Evolutionary conservation across 2,113 vertebrate genomes (phyloP), one percentile per base, ranked within the genome.

Genomic region (Thymallus thymallus): DNA sequence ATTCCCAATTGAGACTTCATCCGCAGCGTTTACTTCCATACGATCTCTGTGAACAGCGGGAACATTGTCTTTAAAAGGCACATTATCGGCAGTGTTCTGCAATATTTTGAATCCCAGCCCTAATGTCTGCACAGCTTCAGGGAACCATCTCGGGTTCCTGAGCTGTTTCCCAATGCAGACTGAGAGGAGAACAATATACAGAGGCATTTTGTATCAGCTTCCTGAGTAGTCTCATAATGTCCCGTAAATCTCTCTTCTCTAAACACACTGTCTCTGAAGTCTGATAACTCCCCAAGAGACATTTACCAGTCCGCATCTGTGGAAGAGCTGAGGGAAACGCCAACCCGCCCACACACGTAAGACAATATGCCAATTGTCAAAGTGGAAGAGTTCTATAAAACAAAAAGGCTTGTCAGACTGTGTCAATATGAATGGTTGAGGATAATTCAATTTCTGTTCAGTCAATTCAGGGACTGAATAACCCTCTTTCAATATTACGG

Each of bases 321-420:
- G 30, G 30, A 46, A 46, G 35, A 16, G 6, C 9, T 48, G 72
- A 64, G 5, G 14, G 48, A 69, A 61, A 68, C 68, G 66, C 67
- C 70, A 62, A 46, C 26, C 74, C 65, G 18, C 45, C 69, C 65
- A 35, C 61, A 51, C 18, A 24, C 4, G 70, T n/a, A 9, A 71
- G 1, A 10, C 61, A 69, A 72, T 45, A 41, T 41, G 35, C 35
- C 35, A 41, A 2, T 41, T 41, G 35, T 10, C 65, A 10, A 41
- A 41, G 35, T 41, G 35, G 35, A 41, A 69, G 12, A 23, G 55
- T 60, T 12, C 35, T 73, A 66, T 3, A 2, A 55, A 20, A 20
- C 51, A 6, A 16, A 48, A 13, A 48, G 45, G 1, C 13, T 48
- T 48, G 56, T 13, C 56, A 58, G 1, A 61, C 5, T 61, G 16